phyloP scores from a whole-genome alignment of 2,797 vertebrate species.

The Coregonus suidteri region DNA sequence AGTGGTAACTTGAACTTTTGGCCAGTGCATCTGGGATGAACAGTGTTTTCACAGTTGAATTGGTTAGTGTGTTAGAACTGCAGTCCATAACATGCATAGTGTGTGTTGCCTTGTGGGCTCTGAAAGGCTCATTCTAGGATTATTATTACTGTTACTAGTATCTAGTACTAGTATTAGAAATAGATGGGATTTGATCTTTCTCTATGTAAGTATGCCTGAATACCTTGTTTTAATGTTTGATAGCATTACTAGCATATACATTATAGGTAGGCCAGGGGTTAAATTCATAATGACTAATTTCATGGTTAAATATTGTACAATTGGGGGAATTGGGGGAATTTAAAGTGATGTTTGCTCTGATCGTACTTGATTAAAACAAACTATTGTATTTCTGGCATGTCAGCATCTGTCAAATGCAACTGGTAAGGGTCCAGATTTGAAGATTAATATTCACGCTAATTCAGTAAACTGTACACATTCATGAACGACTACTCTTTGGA shows the following conservation, averaged over 20 bases:
- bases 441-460: not conserved
- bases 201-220: not conserved
- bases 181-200: not conserved
- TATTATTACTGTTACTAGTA: not conserved
- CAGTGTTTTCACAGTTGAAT: conserved; percentile 20
- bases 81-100: not conserved
- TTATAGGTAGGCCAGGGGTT: not conserved
- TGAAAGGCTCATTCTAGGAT: not conserved
- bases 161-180: not conserved
- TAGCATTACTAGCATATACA: not conserved
- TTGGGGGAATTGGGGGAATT: not conserved
- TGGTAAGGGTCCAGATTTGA: not conserved
- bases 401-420: not conserved
- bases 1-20: conserved; percentile 59
- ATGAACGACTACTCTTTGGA: too few relatives aligned
- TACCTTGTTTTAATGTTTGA: not conserved
- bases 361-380: not conserved
- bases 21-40: conserved; percentile 30
- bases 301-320: too few relatives aligned
- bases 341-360: not conserved
- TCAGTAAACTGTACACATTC: too few relatives aligned
- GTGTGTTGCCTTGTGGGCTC: not conserved
- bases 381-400: not conserved
- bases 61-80: conserved; percentile 28
- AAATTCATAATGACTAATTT: too few relatives aligned